Evolutionary conservation across 1,140 invertebrate species (phyloP).

Genomic region (Tetramorium alpestre): DNA sequence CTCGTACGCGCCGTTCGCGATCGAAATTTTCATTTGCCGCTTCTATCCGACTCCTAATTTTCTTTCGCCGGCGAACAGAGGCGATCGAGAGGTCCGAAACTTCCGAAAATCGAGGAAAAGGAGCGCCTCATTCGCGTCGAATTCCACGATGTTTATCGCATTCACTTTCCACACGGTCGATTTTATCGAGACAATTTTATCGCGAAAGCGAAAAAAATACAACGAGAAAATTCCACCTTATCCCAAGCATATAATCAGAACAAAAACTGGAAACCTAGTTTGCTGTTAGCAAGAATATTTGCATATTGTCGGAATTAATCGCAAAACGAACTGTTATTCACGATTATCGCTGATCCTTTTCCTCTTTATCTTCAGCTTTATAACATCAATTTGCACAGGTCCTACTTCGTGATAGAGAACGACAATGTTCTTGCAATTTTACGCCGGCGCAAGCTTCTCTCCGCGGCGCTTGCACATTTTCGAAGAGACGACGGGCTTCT

Average conservation of each 20-base stretch:
- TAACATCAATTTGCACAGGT: conserved; percentile 38
- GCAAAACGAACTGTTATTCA: background rate
- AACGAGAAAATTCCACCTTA: background rate
- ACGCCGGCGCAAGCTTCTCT: conserved; percentile 12
- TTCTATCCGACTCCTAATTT: conserved; percentile 33
- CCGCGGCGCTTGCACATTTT: conserved; percentile 30
- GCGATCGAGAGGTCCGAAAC: conserved; percentile 16
- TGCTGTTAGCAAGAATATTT: background rate
- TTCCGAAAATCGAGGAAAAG: background rate
- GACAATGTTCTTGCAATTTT: conserved; percentile 46
- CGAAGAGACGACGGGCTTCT: background rate
- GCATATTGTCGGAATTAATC: conserved; percentile 6
- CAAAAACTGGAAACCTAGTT: background rate
- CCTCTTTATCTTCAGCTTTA: background rate
- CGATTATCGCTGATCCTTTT: background rate
- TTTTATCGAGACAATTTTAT: background rate
- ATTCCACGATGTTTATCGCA: background rate
- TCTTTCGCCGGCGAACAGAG: conserved; percentile 14
- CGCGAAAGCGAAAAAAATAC: background rate
- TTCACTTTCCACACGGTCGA: background rate
- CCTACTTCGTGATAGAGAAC: conserved; percentile 32
- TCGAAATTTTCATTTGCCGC: conserved; percentile 66
- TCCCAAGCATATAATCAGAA: background rate
- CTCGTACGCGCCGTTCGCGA: background rate
- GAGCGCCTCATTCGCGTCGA: background rate